Percentiles rank a stretch among this genome's conserved stretches.
Evolutionary conservation across 2,888 invertebrate species (phyloP).

Genomic region (Gymnoscelis rufifasciata): DNA sequence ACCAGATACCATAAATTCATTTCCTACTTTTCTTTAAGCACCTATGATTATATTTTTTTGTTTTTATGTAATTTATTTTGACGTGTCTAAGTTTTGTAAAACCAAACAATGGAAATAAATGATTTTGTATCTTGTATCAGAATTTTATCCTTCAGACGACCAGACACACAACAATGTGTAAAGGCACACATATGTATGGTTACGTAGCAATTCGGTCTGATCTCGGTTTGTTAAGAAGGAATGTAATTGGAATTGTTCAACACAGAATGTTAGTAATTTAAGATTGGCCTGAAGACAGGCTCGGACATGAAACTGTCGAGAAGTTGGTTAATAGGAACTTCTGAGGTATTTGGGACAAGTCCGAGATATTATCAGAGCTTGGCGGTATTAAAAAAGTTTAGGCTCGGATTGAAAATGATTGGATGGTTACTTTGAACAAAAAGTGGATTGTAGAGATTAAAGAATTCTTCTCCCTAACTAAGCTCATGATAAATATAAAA

Average conservation of each 20-base stretch:
- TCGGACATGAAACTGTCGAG: slow-evolving; percentile 42
- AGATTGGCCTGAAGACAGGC: slow-evolving; percentile 50
- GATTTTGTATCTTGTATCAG: no score
- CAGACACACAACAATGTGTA: no score
- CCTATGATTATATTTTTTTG: no score
- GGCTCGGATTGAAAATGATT: slow-evolving; percentile 1
- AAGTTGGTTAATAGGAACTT: slow-evolving; percentile 38
- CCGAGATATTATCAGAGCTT: slow-evolving; percentile 22
- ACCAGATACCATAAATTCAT: no score
- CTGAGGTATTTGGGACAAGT: slow-evolving; percentile 24
- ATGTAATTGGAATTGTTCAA: slow-evolving; percentile 74
- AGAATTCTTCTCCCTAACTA: no score
- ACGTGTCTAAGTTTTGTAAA: no score
- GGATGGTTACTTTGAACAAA: not conserved
- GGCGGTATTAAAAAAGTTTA: slow-evolving; percentile 23
- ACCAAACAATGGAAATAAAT: no score
- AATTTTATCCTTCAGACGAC: no score
- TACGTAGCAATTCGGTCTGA: not conserved
- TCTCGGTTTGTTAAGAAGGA: slow-evolving; percentile 36
- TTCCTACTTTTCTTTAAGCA: no score
- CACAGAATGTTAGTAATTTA: slow-evolving; percentile 65
- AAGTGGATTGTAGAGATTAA: no score
- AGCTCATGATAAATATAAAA: no score
- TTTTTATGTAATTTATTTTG: no score
- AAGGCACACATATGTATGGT: not conserved